Percentiles rank a stretch among this genome's conserved stretches.
Evolutionary conservation across 2,888 invertebrate species (phyloP).

Genomic region (Brachyptera risi): DNA sequence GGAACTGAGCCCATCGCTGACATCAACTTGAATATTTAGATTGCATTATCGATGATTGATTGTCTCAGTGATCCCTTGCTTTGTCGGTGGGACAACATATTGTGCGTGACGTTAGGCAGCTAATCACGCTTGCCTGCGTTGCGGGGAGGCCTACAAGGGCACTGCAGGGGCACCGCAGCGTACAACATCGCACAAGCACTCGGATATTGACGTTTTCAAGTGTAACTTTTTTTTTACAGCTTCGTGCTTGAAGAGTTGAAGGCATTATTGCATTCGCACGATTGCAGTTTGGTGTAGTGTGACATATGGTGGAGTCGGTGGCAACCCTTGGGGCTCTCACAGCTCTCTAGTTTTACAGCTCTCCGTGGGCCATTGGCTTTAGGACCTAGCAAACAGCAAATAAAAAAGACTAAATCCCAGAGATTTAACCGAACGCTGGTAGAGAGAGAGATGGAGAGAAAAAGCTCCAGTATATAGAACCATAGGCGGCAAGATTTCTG

Average conservation of each 20-base stretch:
- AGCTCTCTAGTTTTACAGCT: conserved; percentile 1
- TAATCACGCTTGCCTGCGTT: conserved; percentile 1
- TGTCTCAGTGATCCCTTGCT: too few relatives aligned
- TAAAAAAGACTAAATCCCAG: conserved; percentile 25
- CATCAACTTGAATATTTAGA: too few relatives aligned
- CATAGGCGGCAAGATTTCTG: conserved; percentile 27
- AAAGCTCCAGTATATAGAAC: conserved; percentile 16
- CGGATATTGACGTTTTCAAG: conserved; percentile 13
- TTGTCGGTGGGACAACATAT: conserved; percentile 10
- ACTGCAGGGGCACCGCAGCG: conserved; percentile 5
- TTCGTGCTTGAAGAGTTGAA: neutral
- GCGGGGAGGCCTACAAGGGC: neutral
- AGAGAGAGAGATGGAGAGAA: conserved; percentile 16
- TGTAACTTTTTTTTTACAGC: neutral
- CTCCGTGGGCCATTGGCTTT: conserved; percentile 26
- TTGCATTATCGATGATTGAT: neutral
- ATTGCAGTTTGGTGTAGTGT: neutral
- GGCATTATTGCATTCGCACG: neutral
- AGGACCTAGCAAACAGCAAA: conserved; percentile 26
- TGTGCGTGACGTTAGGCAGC: neutral
- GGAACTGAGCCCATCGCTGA: too few relatives aligned
- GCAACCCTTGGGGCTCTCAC: neutral
- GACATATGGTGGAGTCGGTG: neutral
- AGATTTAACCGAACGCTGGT: conserved; percentile 1
- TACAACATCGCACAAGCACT: neutral